Base-by-base conservation (phyloP, 2,797 vertebrate species). In the Poecilia picta region DNA sequence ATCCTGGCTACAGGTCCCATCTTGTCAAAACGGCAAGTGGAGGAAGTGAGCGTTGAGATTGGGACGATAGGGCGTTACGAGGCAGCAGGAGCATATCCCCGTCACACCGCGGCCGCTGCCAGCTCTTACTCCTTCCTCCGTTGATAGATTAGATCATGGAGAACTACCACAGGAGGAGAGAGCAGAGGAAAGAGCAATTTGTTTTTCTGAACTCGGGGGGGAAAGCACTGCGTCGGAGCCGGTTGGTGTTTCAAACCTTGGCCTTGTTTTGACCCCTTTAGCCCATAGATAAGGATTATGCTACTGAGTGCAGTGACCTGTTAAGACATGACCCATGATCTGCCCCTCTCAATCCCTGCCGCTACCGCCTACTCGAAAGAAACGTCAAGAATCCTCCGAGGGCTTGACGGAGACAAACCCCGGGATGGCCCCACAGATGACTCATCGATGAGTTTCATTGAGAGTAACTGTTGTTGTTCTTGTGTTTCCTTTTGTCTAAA, bases 141-240 rank as follows among this genome's bases (percentile, higher is more conserved):
- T 79, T 93, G 93, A 94, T 91, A 91, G 90, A 91, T 94, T 94
- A 91, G 89, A 89, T 95, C 91, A 92, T 87, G 81, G 55, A 83
- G 83, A 74, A 75, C 85, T 83, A 84, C 85, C 81, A 41, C 79
- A 25, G 79, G 73, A 84, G 78, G 68, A 66, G 76, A 73, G 76
- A 77, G 23, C 49, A 57, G 78, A 59, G 64, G 77, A 74, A 79
- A 75, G 74, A 86, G 83, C 59, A 55, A 72, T 80, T 82, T 72
- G 13, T 51, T 83, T 85, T 82, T 85, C 53, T 79, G 82, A 73
- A 73, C 33, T 33, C 73, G 72, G 71, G 73, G 71, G 73, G 71
- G 71, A 83, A 81, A 81, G 79, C 80, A 59, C 45, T 28, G 41
- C 73, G 23, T 47, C 71, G 36, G 83, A 83, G 79, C 68, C 80